phyloP scores from a whole-genome alignment of 2,888 invertebrate species.

The Pterobdella sp. region DNA sequence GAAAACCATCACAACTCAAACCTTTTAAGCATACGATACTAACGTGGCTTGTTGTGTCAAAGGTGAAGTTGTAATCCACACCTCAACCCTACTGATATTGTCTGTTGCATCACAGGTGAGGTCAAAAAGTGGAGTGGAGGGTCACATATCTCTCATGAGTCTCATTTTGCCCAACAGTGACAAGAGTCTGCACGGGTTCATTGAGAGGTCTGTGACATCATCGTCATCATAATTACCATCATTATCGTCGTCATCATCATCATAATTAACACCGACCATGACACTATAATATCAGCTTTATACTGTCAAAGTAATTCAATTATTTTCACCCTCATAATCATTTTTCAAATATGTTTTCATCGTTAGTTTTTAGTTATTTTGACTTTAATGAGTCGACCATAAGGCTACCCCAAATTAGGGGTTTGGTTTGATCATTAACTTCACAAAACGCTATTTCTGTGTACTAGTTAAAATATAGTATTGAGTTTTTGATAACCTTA shows the following conservation, averaged over 20 bases:
- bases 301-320: no score
- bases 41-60: neutral
- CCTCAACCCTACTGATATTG: neutral
- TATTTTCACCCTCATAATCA: constrained; percentile 8
- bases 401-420: no score
- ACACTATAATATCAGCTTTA: no score
- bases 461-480: no score
- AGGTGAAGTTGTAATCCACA: neutral
- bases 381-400: no score
- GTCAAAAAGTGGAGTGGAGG: neutral
- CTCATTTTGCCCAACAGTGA: constrained; percentile 23
- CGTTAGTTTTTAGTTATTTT: no score
- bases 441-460: no score
- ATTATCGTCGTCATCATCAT: constrained; percentile 30
- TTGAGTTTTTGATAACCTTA: no score
- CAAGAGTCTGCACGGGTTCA: neutral
- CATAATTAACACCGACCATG: constrained; percentile 26
- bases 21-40: neutral
- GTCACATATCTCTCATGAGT: constrained; percentile 8
- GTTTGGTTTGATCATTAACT: no score
- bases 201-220: constrained; percentile 19
- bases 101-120: constrained; percentile 17
- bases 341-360: no score
- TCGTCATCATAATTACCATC: constrained; percentile 23
- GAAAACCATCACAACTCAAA: neutral